Evolutionary conservation across 2,888 invertebrate species (phyloP), one percentile per base, ranked within the genome.

Genomic region (Acrobasis suavella): DNA sequence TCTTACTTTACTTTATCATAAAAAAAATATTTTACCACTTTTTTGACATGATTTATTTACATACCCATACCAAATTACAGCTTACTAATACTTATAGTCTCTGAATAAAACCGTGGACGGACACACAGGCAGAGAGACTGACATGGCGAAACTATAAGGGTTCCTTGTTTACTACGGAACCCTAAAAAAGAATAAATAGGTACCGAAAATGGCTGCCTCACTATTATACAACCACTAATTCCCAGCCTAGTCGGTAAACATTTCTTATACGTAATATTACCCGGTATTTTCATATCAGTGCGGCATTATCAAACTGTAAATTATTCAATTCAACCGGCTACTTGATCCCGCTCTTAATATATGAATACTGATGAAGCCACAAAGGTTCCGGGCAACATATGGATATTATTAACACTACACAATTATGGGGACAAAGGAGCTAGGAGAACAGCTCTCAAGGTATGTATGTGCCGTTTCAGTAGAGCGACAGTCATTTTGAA

Each of bases 381-480:
- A 67, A 72, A 71, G 71, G 68, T 66, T 66, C 65, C 68, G 69
- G 75, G 72, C 75, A 78, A 85, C 77, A 78, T 78, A 84, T 82
- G 77, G 77, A 66, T 65, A 69, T 78, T 79, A 86, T 85, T 85
- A 83, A 77, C 71, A 72, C 71, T 76, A 74, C 77, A 82, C 83
- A 82, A 82, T 82, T 81, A 82, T 75, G 76, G 73, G 81, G 78
- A 84, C 81, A 80, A 80, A 80, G 76, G 77, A 76, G 72, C 73
- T 76, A 76, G 76, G 74, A 71, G 74, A 74, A 58, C 32, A 50
- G 59, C 50, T n/a, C 59, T 16, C 32, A 16, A 17, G 59, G 15
- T 60, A 60, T 60, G 59, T 73, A 68, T 67, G 72, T 71, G 66
- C 60, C 65, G 66, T 69, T 67, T 66, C 22, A 61, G 62, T 73